Conservation (phyloP, 2,888 invertebrate species). For the Rhorus exstirpatorius region DNA sequence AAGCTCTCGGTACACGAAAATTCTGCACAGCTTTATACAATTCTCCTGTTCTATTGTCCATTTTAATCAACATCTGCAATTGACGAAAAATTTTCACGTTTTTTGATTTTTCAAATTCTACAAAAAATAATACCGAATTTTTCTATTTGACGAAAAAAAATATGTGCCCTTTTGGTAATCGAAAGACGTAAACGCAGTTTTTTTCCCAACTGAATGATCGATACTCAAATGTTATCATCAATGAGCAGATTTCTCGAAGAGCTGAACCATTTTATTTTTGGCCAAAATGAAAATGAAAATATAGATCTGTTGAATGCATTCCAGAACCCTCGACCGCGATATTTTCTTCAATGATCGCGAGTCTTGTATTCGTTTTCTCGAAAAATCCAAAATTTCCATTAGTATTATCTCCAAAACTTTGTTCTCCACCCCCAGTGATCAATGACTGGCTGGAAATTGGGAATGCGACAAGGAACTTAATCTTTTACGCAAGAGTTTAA, state of each 20-base stretch:
- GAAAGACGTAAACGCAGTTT: no score
- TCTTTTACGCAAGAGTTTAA: background rate
- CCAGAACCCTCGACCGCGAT: no score
- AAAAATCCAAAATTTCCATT: background rate
- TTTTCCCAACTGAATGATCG: no score
- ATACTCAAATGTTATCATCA: no score
- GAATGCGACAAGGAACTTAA: background rate
- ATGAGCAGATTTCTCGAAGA: no score
- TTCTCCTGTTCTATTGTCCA: background rate
- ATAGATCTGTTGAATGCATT: no score
- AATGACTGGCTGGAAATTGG: background rate
- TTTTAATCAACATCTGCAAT: background rate
- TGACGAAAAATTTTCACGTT: background rate
- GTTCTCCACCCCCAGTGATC: background rate
- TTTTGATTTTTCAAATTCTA: background rate
- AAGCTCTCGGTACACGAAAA: conserved; percentile 4
- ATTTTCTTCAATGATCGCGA: no score
- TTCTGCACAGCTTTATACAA: background rate
- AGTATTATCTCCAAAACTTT: background rate
- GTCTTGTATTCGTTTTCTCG: background rate
- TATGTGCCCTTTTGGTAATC: no score
- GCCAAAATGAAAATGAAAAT: no score
- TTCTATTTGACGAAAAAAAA: no score
- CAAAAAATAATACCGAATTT: background rate
- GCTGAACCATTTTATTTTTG: no score